Evolutionary conservation across 37 sponge, comb jelly and placozoan genomes (phyloP).

Genomic region (Diacarnus erythraeanus): DNA sequence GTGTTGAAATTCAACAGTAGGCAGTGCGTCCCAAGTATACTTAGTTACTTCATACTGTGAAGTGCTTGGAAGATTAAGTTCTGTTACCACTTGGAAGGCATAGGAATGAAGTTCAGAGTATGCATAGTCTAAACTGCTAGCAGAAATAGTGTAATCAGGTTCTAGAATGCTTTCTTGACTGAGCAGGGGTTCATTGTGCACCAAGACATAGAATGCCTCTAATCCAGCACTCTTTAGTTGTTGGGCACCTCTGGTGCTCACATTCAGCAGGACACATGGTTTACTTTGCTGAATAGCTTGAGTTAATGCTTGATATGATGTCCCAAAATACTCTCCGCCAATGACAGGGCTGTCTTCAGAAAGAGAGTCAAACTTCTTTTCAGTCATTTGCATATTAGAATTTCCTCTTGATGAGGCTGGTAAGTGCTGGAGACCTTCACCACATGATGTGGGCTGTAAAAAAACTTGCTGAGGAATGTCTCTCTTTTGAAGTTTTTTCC

Average conservation of each 20-base stretch:
- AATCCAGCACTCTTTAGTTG: slow-evolving; percentile 48
- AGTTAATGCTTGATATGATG: slow-evolving; percentile 34
- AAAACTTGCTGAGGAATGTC: neutral
- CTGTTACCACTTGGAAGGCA: slow-evolving; percentile 18
- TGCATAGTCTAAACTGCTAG: slow-evolving; percentile 32
- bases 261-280: slow-evolving; percentile 62
- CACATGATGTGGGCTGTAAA: neutral
- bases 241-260: slow-evolving; percentile 54
- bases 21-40: slow-evolving; percentile 58
- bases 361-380: slow-evolving; percentile 2
- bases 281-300: slow-evolving; percentile 46
- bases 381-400: neutral
- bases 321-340: slow-evolving; percentile 57
- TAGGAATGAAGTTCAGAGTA: slow-evolving; percentile 21
- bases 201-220: slow-evolving; percentile 27
- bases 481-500: neutral
- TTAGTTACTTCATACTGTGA: slow-evolving; percentile 9
- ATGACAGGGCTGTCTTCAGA: slow-evolving; percentile 15
- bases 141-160: slow-evolving; percentile 26
- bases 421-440: neutral
- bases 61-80: neutral
- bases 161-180: neutral
- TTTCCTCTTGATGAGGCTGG: too few relatives aligned
- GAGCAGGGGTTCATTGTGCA: slow-evolving; percentile 3
- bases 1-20: slow-evolving; percentile 41